Base-by-base conservation (phyloP, 2,888 invertebrate genomes). In the Trichogramma dendrolimi region DNA sequence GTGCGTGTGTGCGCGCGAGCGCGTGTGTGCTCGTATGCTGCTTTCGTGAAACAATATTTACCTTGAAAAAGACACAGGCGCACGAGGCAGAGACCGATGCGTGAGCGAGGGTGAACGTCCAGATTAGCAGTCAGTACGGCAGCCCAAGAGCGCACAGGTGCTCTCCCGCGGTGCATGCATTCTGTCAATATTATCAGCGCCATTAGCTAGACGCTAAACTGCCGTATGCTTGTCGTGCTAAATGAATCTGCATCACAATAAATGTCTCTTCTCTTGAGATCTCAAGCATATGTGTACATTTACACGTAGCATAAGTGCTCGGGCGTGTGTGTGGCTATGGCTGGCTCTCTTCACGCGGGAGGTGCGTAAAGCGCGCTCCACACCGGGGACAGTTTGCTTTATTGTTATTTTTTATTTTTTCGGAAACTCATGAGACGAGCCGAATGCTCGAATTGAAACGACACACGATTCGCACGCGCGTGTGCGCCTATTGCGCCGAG, bases 141-240 rank as follows among this genome's bases (percentile, higher is more conserved):
- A 27, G 27, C 27, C 27, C 27, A 27, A 27, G 27, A 27, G 27
- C 27, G 27, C 27, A 27, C 27, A 27, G 27, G 27, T 27, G 27
- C 27, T 27, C 27, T 27, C 27, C 27, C 27, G 27, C 27, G 27
- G 27, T 27, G 27, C 48, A 44, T 62, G 65, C 65, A 65, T 65
- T 65, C 49, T 67, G 69, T 70, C 69, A 69, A 69, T 69, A 69
- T 70, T 69, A 67, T 69, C 64, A 63, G 51, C 61, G 60, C 65
- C 67, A 69, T 70, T 69, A 70, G 69, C 68, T 65, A 14, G 54
- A 47, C 63, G 69, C 67, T 68, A 69, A 27, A 70, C 58, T 65
- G 66, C 38, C 10, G 4, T 40, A 11, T 43, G 5, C 42, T 5
- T 10, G 6, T 10, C 6, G 42, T 41, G 55, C 54, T 58, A 64